Conservation (phyloP, 2,888 invertebrate genomes). For the Plusia festucae region DNA sequence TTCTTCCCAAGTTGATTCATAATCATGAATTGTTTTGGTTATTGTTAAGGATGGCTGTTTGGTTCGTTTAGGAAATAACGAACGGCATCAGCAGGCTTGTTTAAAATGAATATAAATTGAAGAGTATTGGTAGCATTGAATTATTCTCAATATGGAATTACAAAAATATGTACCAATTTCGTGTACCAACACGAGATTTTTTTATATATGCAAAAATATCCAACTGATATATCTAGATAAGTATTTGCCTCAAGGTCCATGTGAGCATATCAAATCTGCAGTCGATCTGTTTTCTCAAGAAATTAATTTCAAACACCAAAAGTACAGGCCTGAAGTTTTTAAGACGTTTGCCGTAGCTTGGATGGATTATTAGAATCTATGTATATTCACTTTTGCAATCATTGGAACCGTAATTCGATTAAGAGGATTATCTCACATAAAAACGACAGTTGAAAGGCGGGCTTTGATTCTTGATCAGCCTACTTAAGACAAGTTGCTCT, state of each 20-base stretch:
- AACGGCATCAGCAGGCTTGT: slow-evolving; percentile 13
- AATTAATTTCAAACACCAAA: too few species aligned
- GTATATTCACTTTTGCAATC: too few species aligned
- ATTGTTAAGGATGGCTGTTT: slow-evolving; percentile 24
- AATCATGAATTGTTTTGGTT: slow-evolving; percentile 32
- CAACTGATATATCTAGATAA: too few species aligned
- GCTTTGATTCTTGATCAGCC: neutral
- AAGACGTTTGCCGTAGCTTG: too few species aligned
- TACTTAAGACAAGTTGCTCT: neutral
- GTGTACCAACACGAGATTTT: too few species aligned
- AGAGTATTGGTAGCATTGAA: slow-evolving; percentile 14
- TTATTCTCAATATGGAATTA: neutral
- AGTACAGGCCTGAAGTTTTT: too few species aligned
- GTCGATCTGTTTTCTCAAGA: too few species aligned
- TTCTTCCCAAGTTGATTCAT: slow-evolving; percentile 25
- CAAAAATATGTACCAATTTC: too few species aligned
- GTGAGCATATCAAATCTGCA: too few species aligned
- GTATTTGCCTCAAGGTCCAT: too few species aligned
- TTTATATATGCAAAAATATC: too few species aligned
- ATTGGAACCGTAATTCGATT: neutral
- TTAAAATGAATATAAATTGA: slow-evolving; percentile 31
- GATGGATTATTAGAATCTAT: neutral
- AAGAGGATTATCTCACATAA: neutral
- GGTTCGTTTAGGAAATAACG: slow-evolving; percentile 19
- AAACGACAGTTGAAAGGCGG: neutral